Evolutionary conservation across 2,797 vertebrate genomes (phyloP).

Genomic region (Channa striata): DNA sequence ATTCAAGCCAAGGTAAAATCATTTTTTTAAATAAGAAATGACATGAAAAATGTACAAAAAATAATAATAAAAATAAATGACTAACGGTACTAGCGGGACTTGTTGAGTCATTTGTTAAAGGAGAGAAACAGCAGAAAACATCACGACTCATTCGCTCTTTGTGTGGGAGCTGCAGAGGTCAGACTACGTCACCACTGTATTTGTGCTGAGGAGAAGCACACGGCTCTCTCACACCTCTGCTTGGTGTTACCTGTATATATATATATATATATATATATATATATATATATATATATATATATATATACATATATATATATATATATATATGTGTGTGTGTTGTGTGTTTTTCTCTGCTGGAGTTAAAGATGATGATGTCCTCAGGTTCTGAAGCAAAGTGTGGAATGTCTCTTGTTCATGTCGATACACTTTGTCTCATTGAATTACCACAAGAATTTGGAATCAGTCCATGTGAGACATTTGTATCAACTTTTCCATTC

Average conservation of each 20-base stretch:
- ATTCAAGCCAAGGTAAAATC: background rate
- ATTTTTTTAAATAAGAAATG: background rate
- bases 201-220: background rate
- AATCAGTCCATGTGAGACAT: background rate
- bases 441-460: too few relatives aligned
- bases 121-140: constrained; percentile 3
- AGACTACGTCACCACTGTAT: background rate
- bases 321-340: too few relatives aligned
- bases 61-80: background rate
- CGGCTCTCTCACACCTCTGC: background rate
- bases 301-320: too few relatives aligned
- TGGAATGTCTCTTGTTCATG: too few relatives aligned
- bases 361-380: too few relatives aligned
- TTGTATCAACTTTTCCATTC: background rate
- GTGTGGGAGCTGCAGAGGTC: constrained; percentile 27
- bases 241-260: background rate
- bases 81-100: background rate
- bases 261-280: too few relatives aligned
- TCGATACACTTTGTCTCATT: too few relatives aligned
- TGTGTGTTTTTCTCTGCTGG: too few relatives aligned
- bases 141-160: constrained; percentile 51
- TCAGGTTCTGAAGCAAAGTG: too few relatives aligned
- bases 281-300: too few relatives aligned
- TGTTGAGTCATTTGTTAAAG: constrained; percentile 27
- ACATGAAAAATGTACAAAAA: background rate